Base-by-base conservation (phyloP, 2,888 invertebrate genomes). In the Pyralis farinalis region DNA sequence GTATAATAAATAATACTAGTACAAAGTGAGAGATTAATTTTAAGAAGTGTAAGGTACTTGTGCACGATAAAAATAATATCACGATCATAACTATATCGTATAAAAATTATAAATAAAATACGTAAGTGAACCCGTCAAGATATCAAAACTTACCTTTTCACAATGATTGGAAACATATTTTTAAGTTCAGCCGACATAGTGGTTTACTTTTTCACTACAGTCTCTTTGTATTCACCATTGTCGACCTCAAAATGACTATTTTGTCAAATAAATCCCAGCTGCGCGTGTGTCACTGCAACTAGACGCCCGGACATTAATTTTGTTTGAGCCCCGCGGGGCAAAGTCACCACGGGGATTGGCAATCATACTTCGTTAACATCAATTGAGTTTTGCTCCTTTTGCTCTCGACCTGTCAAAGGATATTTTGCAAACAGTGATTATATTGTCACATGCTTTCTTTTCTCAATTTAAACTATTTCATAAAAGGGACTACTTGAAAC, bases 291-390 rank as follows among this genome's bases (percentile, higher is more conserved):
- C 10, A 30, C 10, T 30, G 12, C 10, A 9, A 11, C 12, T 16
- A 16, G 1, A 3, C 1, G 30, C 30, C 1, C 43, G 48, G 33
- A 34, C 44, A 16, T 16, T 16, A 16, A 37, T 47, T 45, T 43
- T 51, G 40, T 47, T 49, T 55, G 47, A 45, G 55, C 57, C 58
- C 57, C 60, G 53, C 58, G 43, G 63, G 55, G 57, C 53, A 57
- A 56, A 60, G 44, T 54, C 49, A 58, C 58, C 48, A 54, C 73
- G 68, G 65, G 58, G 68, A 46, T 66, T 43, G 56, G 43, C 64
- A 74, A 70, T 64, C 63, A 58, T 47, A 43, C 47, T 55, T 58
- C 50, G 42, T 50, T 58, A 53, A 39, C 42, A 40, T 47, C 50
- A 54, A 57, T 53, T 53, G 44, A 48, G 42, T 49, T 49, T 42